Evolutionary conservation across 2,888 invertebrate species (phyloP), one percentile per base, ranked within the genome.

Genomic region (Ypsolopha sequella): DNA sequence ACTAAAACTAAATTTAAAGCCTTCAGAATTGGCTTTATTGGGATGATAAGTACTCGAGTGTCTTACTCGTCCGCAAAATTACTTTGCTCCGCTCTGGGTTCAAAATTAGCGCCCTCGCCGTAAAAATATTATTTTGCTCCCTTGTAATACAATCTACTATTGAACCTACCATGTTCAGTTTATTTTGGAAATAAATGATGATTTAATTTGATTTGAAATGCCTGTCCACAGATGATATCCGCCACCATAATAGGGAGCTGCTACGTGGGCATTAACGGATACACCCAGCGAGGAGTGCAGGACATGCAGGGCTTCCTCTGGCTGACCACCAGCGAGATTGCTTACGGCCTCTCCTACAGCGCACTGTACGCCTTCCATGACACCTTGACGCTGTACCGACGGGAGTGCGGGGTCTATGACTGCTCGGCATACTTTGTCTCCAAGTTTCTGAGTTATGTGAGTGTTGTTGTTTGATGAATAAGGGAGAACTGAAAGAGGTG

Each of bases 321-420:
- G 80, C 63, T 88, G 41, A 64, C 86, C 52, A 80, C 76, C 51
- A 80, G 87, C n/a, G 88, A 88, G 55, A 71, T 88, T 0, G 73
- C 76, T 44, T 88, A 87, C 62, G 73, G 74, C 0, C 54, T 84
- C 2, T 74, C 88, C 1, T 88, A 88, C 60, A 73, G 73, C 11
- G 80, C 87, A 0, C 64, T 88, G 39, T 85, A 78, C 48, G 73
- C 76, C 7, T 81, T 88, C 50, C 75, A 81, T 10, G 53, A 59
- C 0, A 84, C 87, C 35, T 65, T 87, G 6, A 56, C 74, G 0
- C 58, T 88, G 51, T 88, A 85, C 53, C 76, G 71, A 51, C 64
- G 87, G 43, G 88, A 88, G 60, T 70, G 68, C 0, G 80, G 80
- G 0, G 61, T 87, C 11, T 88, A 88, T 49, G 66, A 59, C 1